Evolutionary conservation across 2,113 vertebrate species (phyloP).

Genomic region (Fulica atra): DNA sequence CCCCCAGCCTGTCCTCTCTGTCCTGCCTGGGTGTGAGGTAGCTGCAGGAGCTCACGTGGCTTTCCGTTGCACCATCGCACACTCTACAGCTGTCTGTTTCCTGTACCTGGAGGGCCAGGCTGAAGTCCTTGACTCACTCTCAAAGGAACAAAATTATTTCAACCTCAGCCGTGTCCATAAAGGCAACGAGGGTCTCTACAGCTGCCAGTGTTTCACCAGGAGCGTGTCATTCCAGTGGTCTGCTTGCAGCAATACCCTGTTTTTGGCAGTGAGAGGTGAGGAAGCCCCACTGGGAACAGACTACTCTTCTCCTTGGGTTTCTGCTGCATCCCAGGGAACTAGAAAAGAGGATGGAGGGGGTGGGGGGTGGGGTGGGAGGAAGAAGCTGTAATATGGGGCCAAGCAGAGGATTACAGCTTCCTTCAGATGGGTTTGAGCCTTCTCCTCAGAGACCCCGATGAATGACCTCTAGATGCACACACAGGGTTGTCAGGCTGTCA

Average conservation of each 20-base stretch:
- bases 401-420: neutral
- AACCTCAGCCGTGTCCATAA: neutral
- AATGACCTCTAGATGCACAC: neutral
- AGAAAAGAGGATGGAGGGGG: neutral
- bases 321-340: neutral
- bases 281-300: neutral
- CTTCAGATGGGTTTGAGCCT: neutral
- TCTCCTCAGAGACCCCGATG: neutral
- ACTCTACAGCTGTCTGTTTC: neutral
- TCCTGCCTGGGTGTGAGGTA: neutral
- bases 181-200: neutral
- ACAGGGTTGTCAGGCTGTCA: neutral
- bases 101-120: neutral
- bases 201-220: neutral
- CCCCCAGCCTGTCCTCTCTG: neutral
- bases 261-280: constrained; percentile 41
- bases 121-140: accelerated
- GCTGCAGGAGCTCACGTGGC: neutral
- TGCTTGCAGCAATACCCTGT: neutral
- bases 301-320: neutral
- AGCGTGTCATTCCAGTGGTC: accelerated
- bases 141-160: neutral
- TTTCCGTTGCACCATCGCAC: neutral
- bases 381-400: neutral
- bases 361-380: neutral